These are phyloP conservation scores for Eupithecia abbreviata DNA, from an alignment of 2,888 invertebrate species.

Conservation along the genomic window DNA sequence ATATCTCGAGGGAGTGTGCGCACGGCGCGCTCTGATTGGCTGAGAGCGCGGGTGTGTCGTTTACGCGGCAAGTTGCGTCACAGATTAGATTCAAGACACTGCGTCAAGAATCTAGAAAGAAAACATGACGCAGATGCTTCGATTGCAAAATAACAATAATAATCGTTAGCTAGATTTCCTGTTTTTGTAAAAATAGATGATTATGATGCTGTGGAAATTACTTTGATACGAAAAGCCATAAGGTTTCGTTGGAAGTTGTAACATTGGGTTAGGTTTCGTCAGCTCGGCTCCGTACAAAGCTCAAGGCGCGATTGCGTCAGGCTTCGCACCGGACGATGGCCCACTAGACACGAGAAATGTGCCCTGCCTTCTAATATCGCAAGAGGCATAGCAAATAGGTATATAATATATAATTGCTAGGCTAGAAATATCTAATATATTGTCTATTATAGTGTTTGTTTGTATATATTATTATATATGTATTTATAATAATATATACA, in stretches of 20 bases:
- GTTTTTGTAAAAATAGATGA: neutral
- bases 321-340: constrained; percentile 15
- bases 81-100: constrained; percentile 6
- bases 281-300: constrained; percentile 48
- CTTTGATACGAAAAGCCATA: neutral
- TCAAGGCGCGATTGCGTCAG: constrained; percentile 66
- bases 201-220: neutral
- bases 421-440: no score
- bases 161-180: neutral
- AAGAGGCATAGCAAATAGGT: neutral
- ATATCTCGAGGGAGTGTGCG: constrained; percentile 67
- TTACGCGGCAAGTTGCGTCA: constrained; percentile 44
- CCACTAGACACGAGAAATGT: constrained; percentile 10
- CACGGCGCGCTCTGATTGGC: constrained; percentile 69
- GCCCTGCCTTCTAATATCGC: constrained; percentile 21
- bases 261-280: constrained; percentile 39
- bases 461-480: no score
- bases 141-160: constrained; percentile 6
- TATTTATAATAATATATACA: no score
- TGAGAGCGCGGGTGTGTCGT: constrained; percentile 74
- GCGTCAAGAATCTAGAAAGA: neutral
- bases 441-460: no score
- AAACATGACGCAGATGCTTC: neutral
- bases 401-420: no score
- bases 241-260: constrained; percentile 20